Evolutionary conservation across 2,797 vertebrate genomes (phyloP).

Genomic region (Lagorchestes hirsutus): DNA sequence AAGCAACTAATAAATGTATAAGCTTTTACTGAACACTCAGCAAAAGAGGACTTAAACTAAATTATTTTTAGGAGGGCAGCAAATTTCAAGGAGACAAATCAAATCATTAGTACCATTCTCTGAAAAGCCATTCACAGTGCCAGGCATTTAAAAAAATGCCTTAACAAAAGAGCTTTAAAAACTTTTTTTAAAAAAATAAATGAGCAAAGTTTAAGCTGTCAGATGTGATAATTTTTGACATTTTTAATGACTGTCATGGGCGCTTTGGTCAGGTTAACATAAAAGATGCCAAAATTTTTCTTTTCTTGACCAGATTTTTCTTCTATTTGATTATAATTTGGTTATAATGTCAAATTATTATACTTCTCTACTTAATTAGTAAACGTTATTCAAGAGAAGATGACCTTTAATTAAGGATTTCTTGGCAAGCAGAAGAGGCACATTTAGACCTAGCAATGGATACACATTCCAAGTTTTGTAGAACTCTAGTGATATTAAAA

Average conservation of each 20-base stretch:
- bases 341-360: background rate
- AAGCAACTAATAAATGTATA: background rate
- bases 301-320: background rate
- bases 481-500: background rate
- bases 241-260: background rate
- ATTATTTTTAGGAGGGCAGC: too few species aligned
- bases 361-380: constrained; percentile 2
- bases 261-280: background rate
- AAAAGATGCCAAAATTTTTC: background rate
- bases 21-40: background rate
- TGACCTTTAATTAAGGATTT: constrained; percentile 13
- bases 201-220: background rate
- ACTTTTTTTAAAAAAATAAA: constrained; percentile 16
- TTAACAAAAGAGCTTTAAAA: constrained; percentile 9
- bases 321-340: constrained; percentile 14
- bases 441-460: background rate
- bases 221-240: constrained; percentile 22
- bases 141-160: background rate
- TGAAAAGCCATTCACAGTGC: constrained; percentile 4
- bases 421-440: background rate
- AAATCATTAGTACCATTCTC: constrained; percentile 8
- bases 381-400: background rate
- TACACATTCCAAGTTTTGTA: background rate
- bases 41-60: background rate
- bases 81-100: too few species aligned